Base-by-base conservation (phyloP, 2,888 invertebrate species). In the Drosophila neonasuta region DNA sequence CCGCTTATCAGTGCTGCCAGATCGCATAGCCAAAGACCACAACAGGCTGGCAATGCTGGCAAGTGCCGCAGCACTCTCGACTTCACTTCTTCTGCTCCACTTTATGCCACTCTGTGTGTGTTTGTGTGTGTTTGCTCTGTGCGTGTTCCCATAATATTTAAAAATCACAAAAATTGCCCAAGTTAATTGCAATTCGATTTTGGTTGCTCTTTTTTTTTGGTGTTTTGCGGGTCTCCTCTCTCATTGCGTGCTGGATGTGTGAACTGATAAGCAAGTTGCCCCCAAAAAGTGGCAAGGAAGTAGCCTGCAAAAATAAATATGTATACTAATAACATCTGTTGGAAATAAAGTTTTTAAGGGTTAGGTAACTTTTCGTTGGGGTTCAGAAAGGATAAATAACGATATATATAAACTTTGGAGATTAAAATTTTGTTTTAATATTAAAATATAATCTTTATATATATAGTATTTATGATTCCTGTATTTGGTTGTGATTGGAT, bases 141-240 rank as follows among this genome's bases (percentile, higher is more conserved):
- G 87, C 87, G 87, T 87, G 87, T 84, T 82, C 71, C 69, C 69
- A 62, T 77, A 88, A 88, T 87, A 87, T 87, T 87, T 87, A 87
- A 87, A 86, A 88, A 87, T 77, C 77, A 66, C 74, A 77, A 75
- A 80, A 81, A 76, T 68, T 77, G 72, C 68, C 68, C 69, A 74
- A 74, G 88, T 87, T 87, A 87, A 87, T 87, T 87, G 87, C 86
- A 77, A 86, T 64, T 63, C 54, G 42, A 34, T 30, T 51, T 34
- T 9, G 1, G 20, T 9, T 44, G 32, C 10, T 49, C 11, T 46
- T 42, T 56, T 11, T 49, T 59, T 56, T 72, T 64, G 46, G 46
- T 62, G 9, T 9, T 10, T 39, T 24, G 39, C 45, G 10, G 9
- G 41, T 20, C 57, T 29, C 46, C 10, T 30, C 49, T 49, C 49